Percentiles rank a stretch among this genome's conserved stretches.
Conservation (phyloP, 2,113 vertebrate species). For the Nothoprocta pentlandii region DNA sequence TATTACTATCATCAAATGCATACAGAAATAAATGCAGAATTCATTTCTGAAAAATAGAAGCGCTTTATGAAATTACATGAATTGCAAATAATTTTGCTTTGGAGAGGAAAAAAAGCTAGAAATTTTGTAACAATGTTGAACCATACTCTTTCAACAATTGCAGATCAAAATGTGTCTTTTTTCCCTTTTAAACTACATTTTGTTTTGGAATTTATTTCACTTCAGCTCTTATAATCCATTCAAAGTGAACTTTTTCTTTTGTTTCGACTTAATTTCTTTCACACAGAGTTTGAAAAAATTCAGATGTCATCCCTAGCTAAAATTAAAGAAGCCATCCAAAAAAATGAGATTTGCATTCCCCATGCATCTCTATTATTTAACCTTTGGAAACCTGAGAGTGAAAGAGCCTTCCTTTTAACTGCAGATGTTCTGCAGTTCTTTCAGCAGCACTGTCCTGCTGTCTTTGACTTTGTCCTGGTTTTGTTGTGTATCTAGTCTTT, state of each 20-base stretch:
- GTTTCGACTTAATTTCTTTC: conserved; percentile 4
- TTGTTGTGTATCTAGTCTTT: conserved; percentile 32
- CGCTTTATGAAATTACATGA: not conserved
- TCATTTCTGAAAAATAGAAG: conserved; percentile 4
- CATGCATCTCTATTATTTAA: conserved; percentile 60
- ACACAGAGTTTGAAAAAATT: conserved; percentile 14
- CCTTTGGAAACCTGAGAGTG: conserved; percentile 56
- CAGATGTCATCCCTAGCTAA: not conserved
- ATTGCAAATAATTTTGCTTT: not conserved
- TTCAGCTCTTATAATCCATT: not conserved
- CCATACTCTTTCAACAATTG: not conserved
- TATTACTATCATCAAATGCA: conserved; percentile 10
- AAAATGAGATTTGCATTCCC: conserved; percentile 56
- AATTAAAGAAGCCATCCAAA: conserved; percentile 36
- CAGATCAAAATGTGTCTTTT: not conserved
- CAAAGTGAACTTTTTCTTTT: not conserved
- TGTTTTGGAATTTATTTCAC: not conserved
- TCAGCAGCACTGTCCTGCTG: conserved; percentile 50
- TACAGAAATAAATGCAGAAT: too few species aligned
- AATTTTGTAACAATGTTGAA: not conserved
- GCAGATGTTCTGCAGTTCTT: conserved; percentile 51
- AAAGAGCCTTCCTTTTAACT: conserved; percentile 65
- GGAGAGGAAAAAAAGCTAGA: not conserved
- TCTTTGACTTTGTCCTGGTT: conserved; percentile 71
- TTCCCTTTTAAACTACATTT: not conserved